A percentile compares a stretch with the other conserved stretches of the same genome.
These are phyloP conservation scores for Myripristis murdjan DNA, from an alignment of 2,797 vertebrate species.

Conservation along the genomic window DNA sequence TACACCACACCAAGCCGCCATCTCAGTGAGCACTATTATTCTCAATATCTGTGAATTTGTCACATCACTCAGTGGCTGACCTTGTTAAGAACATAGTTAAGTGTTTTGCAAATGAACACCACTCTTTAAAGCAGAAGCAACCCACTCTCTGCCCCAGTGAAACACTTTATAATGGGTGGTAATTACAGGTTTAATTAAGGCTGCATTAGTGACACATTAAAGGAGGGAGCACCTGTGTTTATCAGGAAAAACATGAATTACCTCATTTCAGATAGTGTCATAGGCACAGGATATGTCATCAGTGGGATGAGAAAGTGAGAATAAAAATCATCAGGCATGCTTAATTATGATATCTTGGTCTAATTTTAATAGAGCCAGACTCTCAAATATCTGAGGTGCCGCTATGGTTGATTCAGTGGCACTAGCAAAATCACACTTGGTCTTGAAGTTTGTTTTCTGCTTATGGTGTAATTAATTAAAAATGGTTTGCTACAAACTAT, in stretches of 20 bases:
- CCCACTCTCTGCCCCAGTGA: background rate
- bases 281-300: background rate
- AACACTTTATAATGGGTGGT: slow-evolving; percentile 4
- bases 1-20: slow-evolving; percentile 5
- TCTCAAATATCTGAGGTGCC: too few species aligned
- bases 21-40: slow-evolving; percentile 7
- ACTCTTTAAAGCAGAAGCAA: slow-evolving; percentile 2
- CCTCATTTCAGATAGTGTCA: background rate
- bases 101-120: slow-evolving; percentile 21
- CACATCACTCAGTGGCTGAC: slow-evolving; percentile 24
- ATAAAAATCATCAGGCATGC: background rate
- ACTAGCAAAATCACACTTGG: background rate
- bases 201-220: slow-evolving; percentile 17
- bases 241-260: background rate
- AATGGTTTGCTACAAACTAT: slow-evolving; percentile 17
- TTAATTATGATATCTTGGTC: too few species aligned
- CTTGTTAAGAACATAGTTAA: slow-evolving; percentile 21
- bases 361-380: background rate
- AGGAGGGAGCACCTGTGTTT: background rate
- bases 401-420: background rate
- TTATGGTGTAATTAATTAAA: slow-evolving; percentile 31
- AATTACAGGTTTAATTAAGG: slow-evolving; percentile 5
- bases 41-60: slow-evolving; percentile 16
- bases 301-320: background rate
- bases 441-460: background rate